Base-by-base conservation (phyloP, 1,140 invertebrate species). In the Mesaphorura yosii region DNA sequence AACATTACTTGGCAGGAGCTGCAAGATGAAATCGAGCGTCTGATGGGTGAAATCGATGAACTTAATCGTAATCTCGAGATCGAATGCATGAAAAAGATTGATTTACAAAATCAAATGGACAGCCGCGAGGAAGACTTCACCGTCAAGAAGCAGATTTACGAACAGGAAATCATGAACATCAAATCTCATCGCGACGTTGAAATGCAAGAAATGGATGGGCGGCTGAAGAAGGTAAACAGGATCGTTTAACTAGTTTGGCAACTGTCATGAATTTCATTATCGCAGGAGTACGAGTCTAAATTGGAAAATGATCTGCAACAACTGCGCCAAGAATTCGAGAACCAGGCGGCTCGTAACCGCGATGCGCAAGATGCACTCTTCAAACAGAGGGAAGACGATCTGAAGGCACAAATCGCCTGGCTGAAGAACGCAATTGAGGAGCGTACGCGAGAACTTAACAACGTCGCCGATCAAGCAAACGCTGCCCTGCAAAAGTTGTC, bases 41-140 rank as follows among this genome's bases (percentile, higher is more conserved):
- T 59, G n/a, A 45, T 37, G 17, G 39, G 51, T 0, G 48, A 50
- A 10, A 29, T 59, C 20, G 53, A 59, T 1, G 53, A 48, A 28
- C 48, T 59, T 39, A 48, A 49, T 28, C 45, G 40, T 15, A 40
- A 49, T 23, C 29, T 78, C 17, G 76, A 79, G 59, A 71, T 72
- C 15, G 77, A 78, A 59, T 73, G 71, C 5, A 58, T 78, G 19
- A 60, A 68, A 19, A 65, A 75, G 22, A 73, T 76, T 37, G 75
- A 76, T 57, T 60, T 78, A 15, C 71, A 79, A 58, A 78, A 77
- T 64, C 64, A 72, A 47, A 57, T 78, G 14, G 69, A 72, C 53
- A 73, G 69, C 53, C 57, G 74, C 20, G 73, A 70, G 40, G 78
- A 78, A 62, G 76, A 78, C 48, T 57, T 77, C 25, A 62, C 66